Base-by-base conservation (phyloP, 2,888 invertebrate genomes). In the Agrenia bidenticulata region DNA sequence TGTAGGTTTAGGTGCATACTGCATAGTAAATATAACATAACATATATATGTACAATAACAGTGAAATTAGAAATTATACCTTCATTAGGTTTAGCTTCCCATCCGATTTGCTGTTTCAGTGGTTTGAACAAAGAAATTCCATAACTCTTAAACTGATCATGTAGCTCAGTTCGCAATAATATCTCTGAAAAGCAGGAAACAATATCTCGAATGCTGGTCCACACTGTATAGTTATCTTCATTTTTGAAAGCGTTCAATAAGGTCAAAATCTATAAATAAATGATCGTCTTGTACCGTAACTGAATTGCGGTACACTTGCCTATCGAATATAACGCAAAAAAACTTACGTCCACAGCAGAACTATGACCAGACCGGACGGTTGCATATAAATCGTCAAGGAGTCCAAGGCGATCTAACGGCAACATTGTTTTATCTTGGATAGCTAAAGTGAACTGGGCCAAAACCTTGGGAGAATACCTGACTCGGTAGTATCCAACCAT, bases 141-240 rank as follows among this genome's bases (percentile, higher is more conserved):
- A 77, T 89, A 96, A 70, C 82, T 83, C 79, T 89, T 87, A 76
- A 90, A 89, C 1, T 86, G 83, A 23, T 87, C 85, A 77, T 88
- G 85, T 66, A 87, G 85, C 15, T 90, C 88, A 0, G 92, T 89
- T 79, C 93, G 89, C 1, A 90, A 88, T 66, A 94, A 82, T 32
- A 95, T 82, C 54, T 86, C 85, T 61, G 86, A 85, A 60, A 95
- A 82, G 78, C 88, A 88, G 13, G 86, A 84, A 59, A 95, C 81
- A 76, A 90, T 89, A 78, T 88, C 88, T 37, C 86, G 85, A 73
- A 93, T 87, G 0, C 88, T 88, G 4, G 87, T 89, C 96, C 96
- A 97, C 0, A 96, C 96, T 0, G 94, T 93, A 81, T 89, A 96
- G 80, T 95, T 90, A 41, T 87, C 88, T 80, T 97, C 95, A 74